Conservation (phyloP, 2,888 invertebrate species). For the Drosophila pegasa region DNA sequence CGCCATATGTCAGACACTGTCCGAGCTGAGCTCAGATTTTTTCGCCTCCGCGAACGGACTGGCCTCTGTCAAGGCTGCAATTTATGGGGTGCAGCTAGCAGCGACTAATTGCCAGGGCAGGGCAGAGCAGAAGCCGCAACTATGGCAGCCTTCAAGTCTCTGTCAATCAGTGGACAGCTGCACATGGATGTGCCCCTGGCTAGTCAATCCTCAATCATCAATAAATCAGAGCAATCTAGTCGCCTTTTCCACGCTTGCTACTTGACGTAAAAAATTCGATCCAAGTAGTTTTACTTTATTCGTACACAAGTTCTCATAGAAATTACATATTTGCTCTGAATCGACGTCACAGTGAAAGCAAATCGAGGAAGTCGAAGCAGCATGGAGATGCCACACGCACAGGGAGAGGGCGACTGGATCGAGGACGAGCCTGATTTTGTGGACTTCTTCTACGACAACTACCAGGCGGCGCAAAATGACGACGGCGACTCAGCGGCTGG, state of each 20-base stretch:
- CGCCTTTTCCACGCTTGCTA: background rate
- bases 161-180: conserved; percentile 14
- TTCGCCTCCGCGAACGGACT: conserved; percentile 25
- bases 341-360: background rate
- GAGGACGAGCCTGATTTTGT: background rate
- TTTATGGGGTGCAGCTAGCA: conserved; percentile 53
- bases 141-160: conserved; percentile 45
- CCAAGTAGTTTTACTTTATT: conserved; percentile 9
- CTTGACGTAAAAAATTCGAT: background rate
- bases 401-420: background rate
- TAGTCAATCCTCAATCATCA: background rate
- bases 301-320: background rate
- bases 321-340: background rate
- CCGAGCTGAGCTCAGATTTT: conserved; percentile 26
- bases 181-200: background rate
- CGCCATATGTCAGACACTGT: conserved; percentile 66
- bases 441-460: background rate
- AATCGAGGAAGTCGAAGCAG: background rate
- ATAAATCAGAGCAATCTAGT: background rate
- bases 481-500: background rate
- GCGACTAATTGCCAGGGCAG: conserved; percentile 63
- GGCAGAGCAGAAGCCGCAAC: background rate
- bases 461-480: background rate
- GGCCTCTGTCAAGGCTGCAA: conserved; percentile 56
- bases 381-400: background rate